Base-by-base conservation (phyloP, 30 jellyfish, hydroid and myxozoan genomes). In the Rhopilema esculentum region DNA sequence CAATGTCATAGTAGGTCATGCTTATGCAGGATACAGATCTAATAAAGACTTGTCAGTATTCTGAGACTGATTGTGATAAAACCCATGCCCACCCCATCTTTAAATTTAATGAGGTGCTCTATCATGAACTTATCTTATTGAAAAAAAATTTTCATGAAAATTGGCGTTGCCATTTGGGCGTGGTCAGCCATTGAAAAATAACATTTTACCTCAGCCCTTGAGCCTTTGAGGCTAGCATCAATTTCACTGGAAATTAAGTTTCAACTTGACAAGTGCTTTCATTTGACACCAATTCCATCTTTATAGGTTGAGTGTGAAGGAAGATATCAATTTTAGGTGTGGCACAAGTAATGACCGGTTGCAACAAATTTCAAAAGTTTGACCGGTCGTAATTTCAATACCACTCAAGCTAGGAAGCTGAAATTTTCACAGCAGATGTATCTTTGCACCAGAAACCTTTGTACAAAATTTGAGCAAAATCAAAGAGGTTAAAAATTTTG, bases 241-340 rank as follows among this genome's bases (percentile, higher is more conserved):
- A 63, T 63, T 63, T 63, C 27, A 63, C 73, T 63, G 73, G 30
- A 63, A 63, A 63, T 63, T 63, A 1, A 63, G 73, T 63, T 63
- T 4, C 17, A 4, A 20, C n/a, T 63, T 63, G 73, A 20, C n/a
- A 63, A 63, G 73, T 2, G 73, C 73, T 63, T n/a, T 17, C 73
- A 63, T 63, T 63, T 63, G 73, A 63, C 73, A 63, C 73, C 73
- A 63, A 63, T 17, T 20, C 73, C 73, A 63, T 63, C 73, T 63
- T 63, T 17, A 63, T 63, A 63, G 73, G 73, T 63, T 63, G 73
- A 63, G 30, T 63, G 30, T 63, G 73, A 63, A 63, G 30, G 7
- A 63, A 63, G 73, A 63, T 63, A 63, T 63, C 73, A 63, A 63
- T 63, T 63, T 25, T 63, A 63, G 73, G 7, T 63, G 73, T 63